Evolutionary conservation across 2,113 vertebrate genomes (phyloP).

Genomic region (Orcinus orca): DNA sequence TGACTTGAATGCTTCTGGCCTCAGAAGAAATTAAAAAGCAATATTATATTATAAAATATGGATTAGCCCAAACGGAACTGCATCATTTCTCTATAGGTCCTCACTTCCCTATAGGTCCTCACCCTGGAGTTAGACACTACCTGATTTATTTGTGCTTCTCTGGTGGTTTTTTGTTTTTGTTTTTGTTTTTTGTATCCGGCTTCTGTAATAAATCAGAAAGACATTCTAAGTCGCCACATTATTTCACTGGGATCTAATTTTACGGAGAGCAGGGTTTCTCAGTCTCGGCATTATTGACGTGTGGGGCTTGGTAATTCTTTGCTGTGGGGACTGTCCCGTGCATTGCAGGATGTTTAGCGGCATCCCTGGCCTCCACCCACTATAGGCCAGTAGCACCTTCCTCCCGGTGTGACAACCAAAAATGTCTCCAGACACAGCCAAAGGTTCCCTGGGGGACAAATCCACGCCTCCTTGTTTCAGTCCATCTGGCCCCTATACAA

Average conservation of each 20-base stretch:
- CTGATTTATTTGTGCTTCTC: background rate
- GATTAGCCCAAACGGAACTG: background rate
- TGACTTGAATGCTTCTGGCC: background rate
- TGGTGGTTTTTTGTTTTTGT: background rate
- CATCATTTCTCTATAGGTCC: background rate
- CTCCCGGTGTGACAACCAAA: background rate
- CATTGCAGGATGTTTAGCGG: background rate
- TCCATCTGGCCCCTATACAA: background rate
- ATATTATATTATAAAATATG: slow-evolving; percentile 15
- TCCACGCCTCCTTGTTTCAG: background rate
- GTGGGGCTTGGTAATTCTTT: background rate
- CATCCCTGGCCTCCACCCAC: background rate
- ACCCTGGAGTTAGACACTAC: background rate
- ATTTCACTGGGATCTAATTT: slow-evolving; percentile 9
- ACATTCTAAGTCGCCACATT: background rate
- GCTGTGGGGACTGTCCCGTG: background rate
- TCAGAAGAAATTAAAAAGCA: slow-evolving; percentile 33
- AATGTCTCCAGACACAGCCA: background rate
- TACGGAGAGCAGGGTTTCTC: background rate
- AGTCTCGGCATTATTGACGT: background rate
- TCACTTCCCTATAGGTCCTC: background rate
- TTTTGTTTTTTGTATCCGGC: background rate
- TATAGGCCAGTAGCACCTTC: background rate
- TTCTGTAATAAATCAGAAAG: background rate
- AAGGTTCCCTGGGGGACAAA: background rate